These are phyloP conservation scores for Nothoprocta pentlandii DNA, from an alignment of 2,113 vertebrate species.

Conservation along the genomic window DNA sequence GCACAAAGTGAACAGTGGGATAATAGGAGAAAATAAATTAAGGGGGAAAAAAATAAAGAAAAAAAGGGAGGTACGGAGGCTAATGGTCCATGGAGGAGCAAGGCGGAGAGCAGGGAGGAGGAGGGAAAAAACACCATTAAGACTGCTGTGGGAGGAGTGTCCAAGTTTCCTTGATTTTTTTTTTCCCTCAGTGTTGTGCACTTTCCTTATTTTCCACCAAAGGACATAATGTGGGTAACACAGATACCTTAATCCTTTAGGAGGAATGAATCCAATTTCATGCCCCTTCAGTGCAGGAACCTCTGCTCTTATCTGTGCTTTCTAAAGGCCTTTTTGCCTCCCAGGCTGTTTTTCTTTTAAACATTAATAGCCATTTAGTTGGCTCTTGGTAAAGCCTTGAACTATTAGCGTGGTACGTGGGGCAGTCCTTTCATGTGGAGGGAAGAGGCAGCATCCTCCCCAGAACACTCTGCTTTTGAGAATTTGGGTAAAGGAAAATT, in stretches of 20 bases:
- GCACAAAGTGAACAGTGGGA: neutral
- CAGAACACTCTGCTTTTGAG: neutral
- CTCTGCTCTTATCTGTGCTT: neutral
- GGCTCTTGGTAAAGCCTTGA: neutral
- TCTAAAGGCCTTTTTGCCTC: neutral
- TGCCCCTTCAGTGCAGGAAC: neutral
- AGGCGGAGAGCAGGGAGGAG: neutral
- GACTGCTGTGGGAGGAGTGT: neutral
- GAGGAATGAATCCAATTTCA: neutral
- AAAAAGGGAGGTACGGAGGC: neutral
- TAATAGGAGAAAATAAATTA: neutral
- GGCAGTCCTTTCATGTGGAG: neutral
- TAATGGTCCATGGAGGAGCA: neutral
- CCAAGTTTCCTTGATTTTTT: neutral
- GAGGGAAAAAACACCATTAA: neutral
- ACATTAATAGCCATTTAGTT: neutral
- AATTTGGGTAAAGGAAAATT: neutral
- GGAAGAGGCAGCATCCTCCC: neutral
- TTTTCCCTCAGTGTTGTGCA: neutral
- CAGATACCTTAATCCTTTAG: neutral
- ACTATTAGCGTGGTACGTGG: neutral
- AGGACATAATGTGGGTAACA: fast-evolving
- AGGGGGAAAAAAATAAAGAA: neutral
- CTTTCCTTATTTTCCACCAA: neutral
- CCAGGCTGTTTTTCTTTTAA: neutral